Base-by-base conservation (phyloP, 1,140 invertebrate genomes). In the Drosophila bipectinata region DNA sequence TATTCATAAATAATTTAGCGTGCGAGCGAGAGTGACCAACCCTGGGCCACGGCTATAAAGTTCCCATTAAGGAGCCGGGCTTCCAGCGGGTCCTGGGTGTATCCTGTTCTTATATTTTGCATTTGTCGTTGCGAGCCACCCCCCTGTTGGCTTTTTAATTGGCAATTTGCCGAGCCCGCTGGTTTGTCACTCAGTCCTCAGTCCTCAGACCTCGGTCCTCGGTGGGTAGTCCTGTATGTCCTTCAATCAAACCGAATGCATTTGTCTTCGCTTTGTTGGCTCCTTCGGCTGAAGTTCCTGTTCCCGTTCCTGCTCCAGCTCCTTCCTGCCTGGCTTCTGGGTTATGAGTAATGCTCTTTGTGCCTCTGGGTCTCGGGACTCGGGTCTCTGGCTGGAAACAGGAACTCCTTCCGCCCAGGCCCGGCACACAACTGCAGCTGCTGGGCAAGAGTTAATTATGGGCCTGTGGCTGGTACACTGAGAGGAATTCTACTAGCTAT, bases 1-100 rank as follows among this genome's bases (percentile, higher is more conserved):
- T 77, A 67, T 81, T 59, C 68, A 75, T 87, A 81, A 81, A 67
- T 78, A 74, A 85, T 75, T 85, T 41, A 72, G 71, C 72, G 37
- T 63, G 72, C 53, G 32, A 48, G 51, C 21, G 21, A 69, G 64
- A 68, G 24, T 32, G 61, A 76, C 57, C 68, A 71, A 84, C 57
- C 82, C 62, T 48, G 45, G 53, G 54, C 39, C 53, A 41, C 21
- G n/a, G 8, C 44, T 47, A 10, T 15, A 18, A 47, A 24, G 8
- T 3, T 2, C 18, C 45, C n/a, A 57, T 57, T 68, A 69, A 57
- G 47, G 18, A 26, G 47, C 47, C 44, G 15, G 12, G 18, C 18
- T 18, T 18, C 18, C 18, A 18, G 1, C 18, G 18, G 18, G 18
- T 18, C 66, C 34, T 71, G 67, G 67, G 67, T 56, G 67, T 71